Evolutionary conservation across 2,888 invertebrate genomes (phyloP).

Genomic region (Cerceris ruficornis): DNA sequence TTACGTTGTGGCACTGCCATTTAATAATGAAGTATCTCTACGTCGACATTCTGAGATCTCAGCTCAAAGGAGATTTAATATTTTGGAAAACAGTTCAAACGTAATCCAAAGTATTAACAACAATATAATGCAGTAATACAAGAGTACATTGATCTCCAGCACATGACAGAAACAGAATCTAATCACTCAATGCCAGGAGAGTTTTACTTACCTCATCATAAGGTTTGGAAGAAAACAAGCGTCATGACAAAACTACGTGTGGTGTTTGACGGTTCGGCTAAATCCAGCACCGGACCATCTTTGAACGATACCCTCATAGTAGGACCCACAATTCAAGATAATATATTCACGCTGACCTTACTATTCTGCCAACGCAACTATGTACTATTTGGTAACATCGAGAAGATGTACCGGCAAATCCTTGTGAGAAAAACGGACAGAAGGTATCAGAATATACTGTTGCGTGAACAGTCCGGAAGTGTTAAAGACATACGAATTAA

Average conservation of each 20-base stretch:
- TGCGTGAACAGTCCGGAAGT: neutral
- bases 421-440: neutral
- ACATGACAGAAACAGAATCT: neutral
- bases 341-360: neutral
- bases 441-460: neutral
- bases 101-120: neutral
- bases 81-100: neutral
- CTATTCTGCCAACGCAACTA: slow-evolving; percentile 1
- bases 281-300: neutral
- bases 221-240: neutral
- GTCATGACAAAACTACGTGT: neutral
- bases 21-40: neutral
- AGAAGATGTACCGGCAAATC: slow-evolving; percentile 15
- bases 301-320: slow-evolving; percentile 8
- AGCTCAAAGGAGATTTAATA: slow-evolving; percentile 4
- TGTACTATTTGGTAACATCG: slow-evolving; percentile 9
- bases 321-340: slow-evolving; percentile 11
- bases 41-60: neutral
- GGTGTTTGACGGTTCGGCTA: too few relatives aligned
- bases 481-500: neutral
- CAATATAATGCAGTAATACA: slow-evolving; percentile 3
- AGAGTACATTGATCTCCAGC: neutral
- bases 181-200: neutral
- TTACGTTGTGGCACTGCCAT: neutral
- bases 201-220: slow-evolving; percentile 5